phyloP scores from a whole-genome alignment of 2,113 vertebrate genomes.

The Leiothrix lutea region DNA sequence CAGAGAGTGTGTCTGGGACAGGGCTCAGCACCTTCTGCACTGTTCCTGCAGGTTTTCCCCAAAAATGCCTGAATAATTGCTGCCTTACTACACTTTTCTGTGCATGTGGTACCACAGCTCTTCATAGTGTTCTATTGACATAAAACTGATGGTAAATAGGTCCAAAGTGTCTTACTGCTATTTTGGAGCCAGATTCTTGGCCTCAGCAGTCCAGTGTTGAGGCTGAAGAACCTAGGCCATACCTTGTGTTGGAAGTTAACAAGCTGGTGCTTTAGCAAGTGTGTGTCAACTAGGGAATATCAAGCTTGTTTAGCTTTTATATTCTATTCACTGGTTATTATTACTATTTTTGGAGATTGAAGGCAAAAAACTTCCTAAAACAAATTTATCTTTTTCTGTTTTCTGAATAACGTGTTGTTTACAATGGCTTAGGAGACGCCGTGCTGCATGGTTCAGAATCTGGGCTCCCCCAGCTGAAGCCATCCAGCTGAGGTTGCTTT shows the following conservation, averaged over 20 bases:
- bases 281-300: neutral
- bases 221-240: neutral
- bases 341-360: neutral
- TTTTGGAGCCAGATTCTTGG: neutral
- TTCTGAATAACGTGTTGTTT: neutral
- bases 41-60: neutral
- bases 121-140: neutral
- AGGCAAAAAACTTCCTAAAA: neutral
- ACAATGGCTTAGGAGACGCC: neutral
- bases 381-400: neutral
- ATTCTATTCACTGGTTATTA: neutral
- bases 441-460: neutral
- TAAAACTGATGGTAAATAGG: neutral
- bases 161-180: slow-evolving; percentile 19
- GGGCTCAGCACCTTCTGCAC: neutral
- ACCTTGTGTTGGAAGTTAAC: neutral
- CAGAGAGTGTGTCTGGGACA: neutral
- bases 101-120: neutral
- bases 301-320: neutral
- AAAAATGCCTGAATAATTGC: neutral
- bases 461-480: neutral
- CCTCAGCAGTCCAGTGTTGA: neutral
- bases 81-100: slow-evolving; percentile 27
- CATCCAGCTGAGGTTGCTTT: neutral
- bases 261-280: neutral